These are phyloP conservation scores for Torymus auratus DNA, from an alignment of 2,888 invertebrate species.

Conservation along the genomic window DNA sequence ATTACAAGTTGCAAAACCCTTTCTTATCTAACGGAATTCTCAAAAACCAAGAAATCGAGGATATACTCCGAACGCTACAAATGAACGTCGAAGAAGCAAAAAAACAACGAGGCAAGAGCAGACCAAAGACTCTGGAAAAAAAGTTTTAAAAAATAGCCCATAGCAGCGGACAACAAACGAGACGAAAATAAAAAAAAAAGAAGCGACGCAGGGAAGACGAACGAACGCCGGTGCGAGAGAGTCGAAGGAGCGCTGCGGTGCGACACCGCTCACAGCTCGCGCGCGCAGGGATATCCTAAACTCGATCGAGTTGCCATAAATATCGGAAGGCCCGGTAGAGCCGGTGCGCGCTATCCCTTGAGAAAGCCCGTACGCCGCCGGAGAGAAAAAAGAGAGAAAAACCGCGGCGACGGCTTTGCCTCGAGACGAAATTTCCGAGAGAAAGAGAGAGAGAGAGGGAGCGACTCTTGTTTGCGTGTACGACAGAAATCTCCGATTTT, in stretches of 20 bases:
- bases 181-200: constrained; percentile 31
- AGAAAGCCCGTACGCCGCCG: constrained; percentile 26
- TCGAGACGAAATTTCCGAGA: constrained; percentile 40
- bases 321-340: constrained; percentile 55
- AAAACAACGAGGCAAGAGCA: constrained; percentile 16
- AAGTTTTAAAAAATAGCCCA: constrained; percentile 28
- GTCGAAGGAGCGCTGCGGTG: constrained; percentile 17
- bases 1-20: background rate
- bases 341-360: constrained; percentile 49
- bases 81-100: background rate
- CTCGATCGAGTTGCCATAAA: constrained; percentile 61
- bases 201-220: constrained; percentile 14
- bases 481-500: constrained; percentile 70
- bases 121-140: constrained; percentile 14
- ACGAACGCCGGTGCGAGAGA: constrained; percentile 5
- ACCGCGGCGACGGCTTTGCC: constrained; percentile 24
- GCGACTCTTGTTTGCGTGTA: constrained; percentile 65
- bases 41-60: constrained; percentile 35
- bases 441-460: constrained; percentile 27
- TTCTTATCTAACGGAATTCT: constrained; percentile 42
- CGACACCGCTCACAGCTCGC: constrained; percentile 53
- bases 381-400: constrained; percentile 52
- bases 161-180: constrained; percentile 7
- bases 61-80: background rate
- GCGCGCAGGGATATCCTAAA: constrained; percentile 59